Evolutionary conservation across 1,140 invertebrate species (phyloP).

Genomic region (Cotesia typhae): DNA sequence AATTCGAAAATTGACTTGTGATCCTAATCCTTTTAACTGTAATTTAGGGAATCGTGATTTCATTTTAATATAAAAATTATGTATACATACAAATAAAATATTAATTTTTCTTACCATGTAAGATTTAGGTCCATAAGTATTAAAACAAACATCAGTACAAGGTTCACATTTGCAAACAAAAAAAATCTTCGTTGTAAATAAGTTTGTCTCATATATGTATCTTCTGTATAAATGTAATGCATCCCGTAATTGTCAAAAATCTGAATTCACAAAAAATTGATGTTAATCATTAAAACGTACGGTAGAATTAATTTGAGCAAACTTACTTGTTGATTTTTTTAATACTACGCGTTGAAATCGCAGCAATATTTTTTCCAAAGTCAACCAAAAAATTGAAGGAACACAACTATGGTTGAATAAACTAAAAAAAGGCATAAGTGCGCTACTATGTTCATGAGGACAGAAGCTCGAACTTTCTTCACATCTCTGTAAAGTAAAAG

Average conservation of each 20-base stretch:
- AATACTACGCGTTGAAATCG: conserved; percentile 73
- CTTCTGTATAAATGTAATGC: conserved; percentile 45
- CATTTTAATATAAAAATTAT: background rate
- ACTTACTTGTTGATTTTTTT: conserved; percentile 69
- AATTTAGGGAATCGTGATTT: background rate
- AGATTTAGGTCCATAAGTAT: conserved; percentile 26
- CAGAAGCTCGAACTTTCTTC: conserved; percentile 41
- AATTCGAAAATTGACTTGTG: conserved; percentile 24
- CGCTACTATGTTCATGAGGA: conserved; percentile 66
- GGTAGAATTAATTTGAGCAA: conserved; percentile 23
- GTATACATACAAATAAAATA: background rate
- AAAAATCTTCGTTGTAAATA: conserved; percentile 43
- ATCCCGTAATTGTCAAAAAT: conserved; percentile 57
- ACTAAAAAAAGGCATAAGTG: conserved; percentile 79
- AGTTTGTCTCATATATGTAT: conserved; percentile 40
- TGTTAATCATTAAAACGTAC: background rate
- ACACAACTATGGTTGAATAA: conserved; percentile 91
- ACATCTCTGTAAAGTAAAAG: conserved; percentile 42
- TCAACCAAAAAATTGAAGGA: conserved; percentile 78
- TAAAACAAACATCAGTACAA: conserved; percentile 35
- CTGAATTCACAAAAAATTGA: conserved; percentile 40
- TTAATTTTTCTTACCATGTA: conserved; percentile 29
- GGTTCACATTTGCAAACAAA: conserved; percentile 37
- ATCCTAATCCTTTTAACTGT: conserved; percentile 17
- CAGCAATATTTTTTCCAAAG: conserved; percentile 65